Base-by-base conservation (phyloP, 2,888 invertebrate genomes). In the Sminthurides aquaticus region DNA sequence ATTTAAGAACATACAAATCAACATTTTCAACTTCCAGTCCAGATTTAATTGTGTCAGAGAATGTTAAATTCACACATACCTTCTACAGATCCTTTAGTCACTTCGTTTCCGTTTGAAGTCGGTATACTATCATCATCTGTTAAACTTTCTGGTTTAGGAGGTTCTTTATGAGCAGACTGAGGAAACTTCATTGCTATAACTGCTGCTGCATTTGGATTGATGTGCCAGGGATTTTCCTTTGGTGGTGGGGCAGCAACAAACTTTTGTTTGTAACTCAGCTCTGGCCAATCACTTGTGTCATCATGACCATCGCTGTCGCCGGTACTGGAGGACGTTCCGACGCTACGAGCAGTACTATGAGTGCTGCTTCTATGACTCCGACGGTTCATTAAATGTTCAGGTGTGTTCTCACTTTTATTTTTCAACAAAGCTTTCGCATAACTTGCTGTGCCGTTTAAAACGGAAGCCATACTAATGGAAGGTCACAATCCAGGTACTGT, bases 171-270 rank as follows among this genome's bases (percentile, higher is more conserved):
- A 34, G 43, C 5, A 5, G 5, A 15, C 15, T 34, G 22, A 48
- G 28, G 58, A 22, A 65, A 57, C 57, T 74, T 75, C 22, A 76
- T 76, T 61, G 77, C 69, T 71, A 77, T 75, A 29, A 77, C 75
- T 55, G 74, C 75, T 27, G 78, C 77, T 29, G 78, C 77, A 70
- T 77, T 77, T 57, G 76, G 76, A 69, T 79, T 79, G 24, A 75
- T 72, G 26, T 77, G 79, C 95, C 94, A 95, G 61, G 93, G 91
- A 79, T 95, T 95, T 56, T 90, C 88, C 81, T 88, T 89, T 11
- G 94, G 93, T 73, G 90, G 82, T 8, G 94, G 93, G 20, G 94
- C 95, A 78, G 91, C 93, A 2, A 94, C 87, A 80, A 89, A 94
- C 77, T 89, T 90, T 49, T 72, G 64, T 56, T 71, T 66, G 54